These are phyloP conservation scores for Metopolophium dirhodum DNA, from an alignment of 1,140 invertebrate species.

Conservation along the genomic window DNA sequence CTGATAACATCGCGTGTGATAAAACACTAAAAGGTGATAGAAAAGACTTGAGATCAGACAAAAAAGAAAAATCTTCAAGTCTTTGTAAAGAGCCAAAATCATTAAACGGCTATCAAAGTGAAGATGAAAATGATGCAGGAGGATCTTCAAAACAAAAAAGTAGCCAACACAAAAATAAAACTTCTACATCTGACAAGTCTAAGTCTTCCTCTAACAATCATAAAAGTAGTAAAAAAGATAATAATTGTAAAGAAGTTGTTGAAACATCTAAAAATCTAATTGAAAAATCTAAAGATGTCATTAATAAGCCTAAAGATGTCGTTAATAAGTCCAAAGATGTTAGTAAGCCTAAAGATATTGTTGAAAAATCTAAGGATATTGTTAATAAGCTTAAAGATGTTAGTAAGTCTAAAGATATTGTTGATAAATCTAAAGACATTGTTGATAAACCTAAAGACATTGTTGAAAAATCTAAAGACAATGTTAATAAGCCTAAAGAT, in stretches of 20 bases:
- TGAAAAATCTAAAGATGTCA: neutral
- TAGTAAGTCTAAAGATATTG: conserved; percentile 17
- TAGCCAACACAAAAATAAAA: conserved; percentile 40
- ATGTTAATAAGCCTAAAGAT: conserved; percentile 19
- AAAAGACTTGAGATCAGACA: conserved; percentile 32
- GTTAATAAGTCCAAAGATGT: neutral
- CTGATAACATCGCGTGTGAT: neutral
- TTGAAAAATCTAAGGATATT: neutral
- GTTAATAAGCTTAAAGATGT: conserved; percentile 36
- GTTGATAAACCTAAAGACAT: neutral
- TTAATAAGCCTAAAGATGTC: neutral
- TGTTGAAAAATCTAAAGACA: neutral
- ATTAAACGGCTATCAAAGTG: conserved; percentile 29
- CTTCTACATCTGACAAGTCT: conserved; percentile 43
- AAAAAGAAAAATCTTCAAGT: conserved; percentile 43
- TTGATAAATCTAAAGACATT: neutral
- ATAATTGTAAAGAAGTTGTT: conserved; percentile 44
- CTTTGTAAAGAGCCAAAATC: conserved; percentile 43
- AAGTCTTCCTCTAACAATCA: conserved; percentile 36
- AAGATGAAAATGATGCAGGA: conserved; percentile 45
- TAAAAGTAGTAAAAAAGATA: conserved; percentile 54
- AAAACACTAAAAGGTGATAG: conserved; percentile 24
- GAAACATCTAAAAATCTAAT: conserved; percentile 6
- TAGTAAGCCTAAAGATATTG: neutral
- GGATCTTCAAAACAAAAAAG: conserved; percentile 40